These are phyloP conservation scores for Asarcornis scutulata DNA, from an alignment of 2,113 vertebrate species.

Conservation along the genomic window DNA sequence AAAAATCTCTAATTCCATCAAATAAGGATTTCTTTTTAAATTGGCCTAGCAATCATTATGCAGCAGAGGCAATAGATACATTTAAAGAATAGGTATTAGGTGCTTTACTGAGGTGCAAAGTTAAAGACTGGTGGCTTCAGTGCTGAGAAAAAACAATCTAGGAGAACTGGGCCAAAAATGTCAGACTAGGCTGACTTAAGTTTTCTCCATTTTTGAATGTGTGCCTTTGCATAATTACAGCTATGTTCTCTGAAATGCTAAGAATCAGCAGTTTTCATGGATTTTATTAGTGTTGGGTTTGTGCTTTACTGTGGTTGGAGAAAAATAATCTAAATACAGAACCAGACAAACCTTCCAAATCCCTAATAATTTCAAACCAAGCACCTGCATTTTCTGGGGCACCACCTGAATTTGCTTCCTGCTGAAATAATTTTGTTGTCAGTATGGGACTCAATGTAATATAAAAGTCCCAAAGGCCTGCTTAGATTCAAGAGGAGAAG, in stretches of 20 bases:
- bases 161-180: neutral
- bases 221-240: neutral
- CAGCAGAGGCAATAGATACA: neutral
- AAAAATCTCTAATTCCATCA: conserved; percentile 15
- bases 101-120: neutral
- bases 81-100: neutral
- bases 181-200: neutral
- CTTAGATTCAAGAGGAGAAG: neutral
- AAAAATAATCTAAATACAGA: neutral
- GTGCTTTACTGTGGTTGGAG: neutral
- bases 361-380: neutral
- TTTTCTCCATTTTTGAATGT: neutral
- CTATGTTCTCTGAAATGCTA: neutral
- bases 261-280: neutral
- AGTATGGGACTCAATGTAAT: neutral
- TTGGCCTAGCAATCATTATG: neutral
- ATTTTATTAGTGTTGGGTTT: neutral
- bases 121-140: neutral
- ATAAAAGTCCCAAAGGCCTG: neutral
- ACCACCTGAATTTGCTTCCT: neutral
- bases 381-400: neutral
- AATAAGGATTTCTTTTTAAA: conserved; percentile 38
- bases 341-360: neutral
- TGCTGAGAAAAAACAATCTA: neutral
- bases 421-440: neutral